Evolutionary conservation across 2,113 vertebrate species (phyloP).

Genomic region (Xiphias gladius): DNA sequence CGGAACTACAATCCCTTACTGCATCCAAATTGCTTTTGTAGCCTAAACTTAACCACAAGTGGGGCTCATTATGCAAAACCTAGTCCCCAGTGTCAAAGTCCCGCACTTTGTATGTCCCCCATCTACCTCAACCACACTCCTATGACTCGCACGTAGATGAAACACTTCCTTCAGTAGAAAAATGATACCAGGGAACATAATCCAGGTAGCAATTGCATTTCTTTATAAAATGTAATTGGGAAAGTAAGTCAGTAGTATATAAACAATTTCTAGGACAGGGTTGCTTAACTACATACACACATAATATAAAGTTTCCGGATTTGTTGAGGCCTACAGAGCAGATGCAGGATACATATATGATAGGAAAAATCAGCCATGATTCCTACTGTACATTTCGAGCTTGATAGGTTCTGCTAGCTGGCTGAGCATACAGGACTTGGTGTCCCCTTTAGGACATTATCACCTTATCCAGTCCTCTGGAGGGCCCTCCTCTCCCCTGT

Average conservation of each 20-base stretch:
- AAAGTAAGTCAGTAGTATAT: background rate
- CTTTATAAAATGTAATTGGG: background rate
- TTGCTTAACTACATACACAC: background rate
- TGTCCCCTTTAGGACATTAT: conserved; percentile 86
- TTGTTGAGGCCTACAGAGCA: conserved; percentile 19
- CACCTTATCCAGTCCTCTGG: conserved; percentile 86
- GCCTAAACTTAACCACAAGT: background rate
- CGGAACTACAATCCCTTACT: background rate
- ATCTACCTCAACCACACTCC: background rate
- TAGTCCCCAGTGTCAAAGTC: background rate
- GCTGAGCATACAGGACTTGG: conserved; percentile 68
- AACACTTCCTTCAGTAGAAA: background rate
- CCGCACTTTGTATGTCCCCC: background rate
- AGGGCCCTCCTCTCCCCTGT: conserved; percentile 78
- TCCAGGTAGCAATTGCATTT: background rate
- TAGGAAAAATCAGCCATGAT: conserved; percentile 17
- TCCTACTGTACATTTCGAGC: conserved; percentile 33
- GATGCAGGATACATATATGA: background rate
- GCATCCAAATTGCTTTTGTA: background rate
- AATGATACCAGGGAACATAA: background rate
- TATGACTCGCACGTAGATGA: background rate
- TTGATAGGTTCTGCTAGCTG: conserved; percentile 38
- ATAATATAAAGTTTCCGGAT: conserved; percentile 7
- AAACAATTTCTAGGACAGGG: background rate
- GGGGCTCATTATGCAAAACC: background rate